phyloP scores from a whole-genome alignment of 2,797 vertebrate species.

The Cygnus olor region DNA sequence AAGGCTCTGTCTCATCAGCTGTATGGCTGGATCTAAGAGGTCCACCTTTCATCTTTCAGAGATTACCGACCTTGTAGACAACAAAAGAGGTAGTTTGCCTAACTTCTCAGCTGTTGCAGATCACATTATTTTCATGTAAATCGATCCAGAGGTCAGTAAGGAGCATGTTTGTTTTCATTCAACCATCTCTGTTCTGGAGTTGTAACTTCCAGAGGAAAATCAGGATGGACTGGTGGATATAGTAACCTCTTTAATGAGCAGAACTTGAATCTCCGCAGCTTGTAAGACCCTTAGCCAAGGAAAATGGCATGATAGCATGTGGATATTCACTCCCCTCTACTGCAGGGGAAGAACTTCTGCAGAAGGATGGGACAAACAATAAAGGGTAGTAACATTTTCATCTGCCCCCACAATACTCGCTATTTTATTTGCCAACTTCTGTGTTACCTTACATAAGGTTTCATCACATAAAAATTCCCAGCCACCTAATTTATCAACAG shows the following conservation, averaged over 20 bases:
- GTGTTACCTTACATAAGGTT: background rate
- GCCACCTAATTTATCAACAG: background rate
- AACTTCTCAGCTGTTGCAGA: background rate
- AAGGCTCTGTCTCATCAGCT: background rate
- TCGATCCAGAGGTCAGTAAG: background rate
- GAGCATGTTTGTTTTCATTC: background rate
- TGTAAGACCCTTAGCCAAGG: background rate
- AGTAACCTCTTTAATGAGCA: background rate
- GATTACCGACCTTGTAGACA: background rate
- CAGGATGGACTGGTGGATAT: background rate
- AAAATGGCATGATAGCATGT: fast-evolving
- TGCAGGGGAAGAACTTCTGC: background rate
- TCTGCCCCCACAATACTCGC: background rate
- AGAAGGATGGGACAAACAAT: background rate
- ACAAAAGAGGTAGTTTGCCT: background rate
- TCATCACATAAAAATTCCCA: background rate
- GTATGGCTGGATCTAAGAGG: background rate
- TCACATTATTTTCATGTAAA: background rate
- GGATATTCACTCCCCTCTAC: background rate
- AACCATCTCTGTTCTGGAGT: background rate
- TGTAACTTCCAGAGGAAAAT: background rate
- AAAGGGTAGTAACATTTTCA: background rate
- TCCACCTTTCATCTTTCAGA: background rate
- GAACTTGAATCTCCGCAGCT: background rate
- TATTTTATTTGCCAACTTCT: background rate